These are phyloP conservation scores for Reticulitermes speratus DNA, from an alignment of 1,140 invertebrate genomes.

Conservation along the genomic window DNA sequence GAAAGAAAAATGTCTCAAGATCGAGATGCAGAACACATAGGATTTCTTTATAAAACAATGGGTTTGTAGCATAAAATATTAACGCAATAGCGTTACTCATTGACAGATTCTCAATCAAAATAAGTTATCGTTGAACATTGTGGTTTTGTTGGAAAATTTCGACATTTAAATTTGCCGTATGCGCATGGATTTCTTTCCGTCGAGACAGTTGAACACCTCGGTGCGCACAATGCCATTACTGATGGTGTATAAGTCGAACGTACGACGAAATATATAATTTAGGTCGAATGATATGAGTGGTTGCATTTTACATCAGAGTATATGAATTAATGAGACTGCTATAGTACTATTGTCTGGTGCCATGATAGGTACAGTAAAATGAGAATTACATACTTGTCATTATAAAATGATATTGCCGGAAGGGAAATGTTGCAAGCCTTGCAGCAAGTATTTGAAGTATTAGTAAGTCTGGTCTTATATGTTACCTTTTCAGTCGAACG, in stretches of 20 bases:
- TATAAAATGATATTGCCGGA: background rate
- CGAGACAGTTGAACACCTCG: background rate
- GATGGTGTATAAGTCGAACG: background rate
- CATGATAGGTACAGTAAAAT: background rate
- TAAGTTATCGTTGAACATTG: background rate
- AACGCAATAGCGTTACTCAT: background rate
- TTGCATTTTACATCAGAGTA: background rate
- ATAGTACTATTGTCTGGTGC: background rate
- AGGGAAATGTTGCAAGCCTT: background rate
- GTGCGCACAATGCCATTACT: background rate
- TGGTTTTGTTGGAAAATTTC: slow-evolving; percentile 12
- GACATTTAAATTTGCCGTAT: slow-evolving; percentile 11
- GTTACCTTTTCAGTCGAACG: slow-evolving; percentile 62
- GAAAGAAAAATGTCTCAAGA: slow-evolving; percentile 48
- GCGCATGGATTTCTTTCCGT: background rate
- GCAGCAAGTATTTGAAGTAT: background rate
- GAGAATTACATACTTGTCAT: background rate
- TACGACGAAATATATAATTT: background rate
- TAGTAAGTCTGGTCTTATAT: background rate
- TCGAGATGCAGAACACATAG: slow-evolving; percentile 45
- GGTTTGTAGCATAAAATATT: slow-evolving; percentile 43
- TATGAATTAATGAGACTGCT: background rate
- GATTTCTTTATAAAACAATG: slow-evolving; percentile 53
- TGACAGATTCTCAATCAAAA: background rate
- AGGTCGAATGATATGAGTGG: background rate